Percentiles rank a stretch among this genome's conserved stretches.
Evolutionary conservation across 2,888 invertebrate species (phyloP).

Genomic region (Trachelus troglodyta): DNA sequence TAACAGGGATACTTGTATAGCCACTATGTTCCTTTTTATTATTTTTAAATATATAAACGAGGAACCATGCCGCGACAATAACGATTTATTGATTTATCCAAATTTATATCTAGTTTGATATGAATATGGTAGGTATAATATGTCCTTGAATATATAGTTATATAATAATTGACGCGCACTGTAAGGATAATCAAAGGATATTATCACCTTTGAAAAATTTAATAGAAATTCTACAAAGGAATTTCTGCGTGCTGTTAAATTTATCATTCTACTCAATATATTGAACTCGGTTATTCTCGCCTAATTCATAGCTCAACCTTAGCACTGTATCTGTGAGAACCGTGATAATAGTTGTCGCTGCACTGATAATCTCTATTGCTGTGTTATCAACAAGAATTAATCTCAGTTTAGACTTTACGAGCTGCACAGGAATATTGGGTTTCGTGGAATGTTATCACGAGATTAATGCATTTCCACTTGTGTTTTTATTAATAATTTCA

Average conservation of each 20-base stretch:
- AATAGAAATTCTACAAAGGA: background rate
- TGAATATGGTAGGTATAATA: background rate
- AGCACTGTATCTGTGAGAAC: background rate
- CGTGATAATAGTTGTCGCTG: background rate
- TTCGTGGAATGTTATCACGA: background rate
- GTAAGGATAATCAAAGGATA: background rate
- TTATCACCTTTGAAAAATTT: background rate
- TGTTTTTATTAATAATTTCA: background rate
- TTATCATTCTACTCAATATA: background rate
- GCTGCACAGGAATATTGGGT: background rate
- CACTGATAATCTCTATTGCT: background rate
- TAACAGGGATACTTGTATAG: conserved; percentile 35
- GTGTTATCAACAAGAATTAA: background rate
- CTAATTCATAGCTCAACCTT: background rate
- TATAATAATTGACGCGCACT: background rate
- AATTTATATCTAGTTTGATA: background rate
- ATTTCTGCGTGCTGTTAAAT: background rate
- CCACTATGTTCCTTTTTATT: background rate
- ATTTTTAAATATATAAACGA: background rate
- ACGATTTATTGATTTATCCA: background rate
- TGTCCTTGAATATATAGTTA: background rate
- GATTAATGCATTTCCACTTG: background rate
- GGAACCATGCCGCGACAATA: background rate
- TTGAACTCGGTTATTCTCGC: background rate
- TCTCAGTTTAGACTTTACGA: background rate